Base-by-base conservation (phyloP, 1,140 invertebrate species). In the Euwallacea similis region DNA sequence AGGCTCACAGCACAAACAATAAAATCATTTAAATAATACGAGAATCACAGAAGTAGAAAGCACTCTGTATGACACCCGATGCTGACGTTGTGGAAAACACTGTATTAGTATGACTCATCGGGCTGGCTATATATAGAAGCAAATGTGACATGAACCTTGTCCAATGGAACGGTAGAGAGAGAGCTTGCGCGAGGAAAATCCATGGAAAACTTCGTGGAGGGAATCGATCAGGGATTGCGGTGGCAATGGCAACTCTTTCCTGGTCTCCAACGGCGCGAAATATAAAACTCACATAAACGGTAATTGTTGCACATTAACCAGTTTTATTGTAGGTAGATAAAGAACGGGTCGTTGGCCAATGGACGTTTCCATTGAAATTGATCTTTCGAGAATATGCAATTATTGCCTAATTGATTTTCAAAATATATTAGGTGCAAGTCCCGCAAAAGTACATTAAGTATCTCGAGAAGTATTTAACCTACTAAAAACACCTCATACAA, bases 31-130 rank as follows among this genome's bases (percentile, higher is more conserved):
- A 61, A 61, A 61, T 10, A 61, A 41, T 41, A 62, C 43, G 15
- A 69, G 47, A 54, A 69, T 42, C 60, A 44, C 58, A 61, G 61
- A 69, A 46, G 10, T 44, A 42, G 42, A 55, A 62, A 69, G 42
- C 67, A 16, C 44, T 42, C 44, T 43, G 16, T 42, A 13, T 65
- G 42, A 67, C 62, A 64, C 43, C 59, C 41, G 11, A 16, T 43
- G 56, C 46, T 61, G 67, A 67, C 56, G 53, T 67, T 74, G 56
- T 61, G 74, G 76, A 74, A 75, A 78, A 78, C 75, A 79, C 78
- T 79, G 78, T 78, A 73, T 55, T 53, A 50, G 62, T 47, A 77
- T 79, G 78, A 79, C 62, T 79, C 78, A 79, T 76, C 77, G 33
- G 42, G 9, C 7, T 11, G 69, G 73, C 73, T 77, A 79, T 78